A percentile compares a stretch with the other conserved stretches of the same genome.
These are phyloP conservation scores for Sphyrna mokarran DNA, from an alignment of 2,113 vertebrate genomes.

Conservation along the genomic window DNA sequence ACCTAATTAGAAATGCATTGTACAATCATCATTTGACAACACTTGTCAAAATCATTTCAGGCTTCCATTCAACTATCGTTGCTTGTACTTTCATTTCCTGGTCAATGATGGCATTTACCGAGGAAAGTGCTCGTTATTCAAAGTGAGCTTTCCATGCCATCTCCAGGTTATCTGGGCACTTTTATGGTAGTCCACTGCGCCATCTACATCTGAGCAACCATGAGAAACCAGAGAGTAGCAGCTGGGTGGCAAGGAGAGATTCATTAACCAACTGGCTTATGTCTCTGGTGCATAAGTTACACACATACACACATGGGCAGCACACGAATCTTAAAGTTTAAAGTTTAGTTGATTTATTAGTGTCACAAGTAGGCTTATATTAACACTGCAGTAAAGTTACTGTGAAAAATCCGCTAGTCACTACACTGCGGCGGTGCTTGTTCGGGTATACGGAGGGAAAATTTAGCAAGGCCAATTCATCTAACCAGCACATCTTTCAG, in stretches of 20 bases:
- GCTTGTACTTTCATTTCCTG: not conserved
- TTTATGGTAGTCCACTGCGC: not conserved
- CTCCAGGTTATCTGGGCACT: not conserved
- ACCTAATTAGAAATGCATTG: not conserved
- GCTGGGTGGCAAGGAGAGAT: not conserved
- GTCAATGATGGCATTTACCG: not conserved
- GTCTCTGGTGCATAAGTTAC: not conserved
- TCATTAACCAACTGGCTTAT: not conserved
- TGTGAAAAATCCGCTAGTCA: too few species aligned
- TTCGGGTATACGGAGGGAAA: too few species aligned
- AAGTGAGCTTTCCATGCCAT: not conserved
- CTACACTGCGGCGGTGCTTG: too few species aligned
- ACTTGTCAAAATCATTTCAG: slow-evolving; percentile 24
- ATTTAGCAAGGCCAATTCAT: too few species aligned
- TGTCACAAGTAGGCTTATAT: too few species aligned
- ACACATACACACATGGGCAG: not conserved
- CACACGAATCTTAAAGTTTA: not conserved
- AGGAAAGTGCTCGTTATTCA: not conserved
- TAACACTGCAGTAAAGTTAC: too few species aligned
- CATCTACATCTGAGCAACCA: not conserved
- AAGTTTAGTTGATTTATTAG: too few species aligned
- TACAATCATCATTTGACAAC: not conserved
- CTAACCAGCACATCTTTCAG: too few species aligned
- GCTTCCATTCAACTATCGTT: not conserved
- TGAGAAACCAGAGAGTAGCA: not conserved